Evolutionary conservation across 2,888 invertebrate species (phyloP).

Genomic region (Pasiphila rectangulata): DNA sequence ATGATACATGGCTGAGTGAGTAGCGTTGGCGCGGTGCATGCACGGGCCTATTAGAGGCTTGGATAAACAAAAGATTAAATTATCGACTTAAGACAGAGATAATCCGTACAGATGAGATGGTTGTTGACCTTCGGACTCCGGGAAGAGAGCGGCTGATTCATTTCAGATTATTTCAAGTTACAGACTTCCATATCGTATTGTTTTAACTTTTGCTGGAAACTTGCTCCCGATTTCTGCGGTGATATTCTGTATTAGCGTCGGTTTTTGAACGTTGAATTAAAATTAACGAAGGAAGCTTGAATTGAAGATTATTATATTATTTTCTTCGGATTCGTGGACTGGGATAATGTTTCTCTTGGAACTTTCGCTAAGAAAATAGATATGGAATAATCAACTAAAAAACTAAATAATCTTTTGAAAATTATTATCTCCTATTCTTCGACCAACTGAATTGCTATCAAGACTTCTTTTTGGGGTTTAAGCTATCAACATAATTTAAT

Average conservation of each 20-base stretch:
- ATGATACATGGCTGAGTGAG: slow-evolving; percentile 72
- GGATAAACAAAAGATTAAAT: slow-evolving; percentile 79
- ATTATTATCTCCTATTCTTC: no score
- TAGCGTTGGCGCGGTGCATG: slow-evolving; percentile 62
- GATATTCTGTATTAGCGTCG: not conserved
- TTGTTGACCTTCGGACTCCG: slow-evolving; percentile 70
- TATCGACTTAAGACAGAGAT: slow-evolving; percentile 74
- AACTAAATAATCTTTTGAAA: no score
- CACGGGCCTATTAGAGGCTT: slow-evolving; percentile 74
- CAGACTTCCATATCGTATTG: slow-evolving; percentile 30
- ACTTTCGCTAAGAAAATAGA: no score
- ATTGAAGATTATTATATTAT: no score
- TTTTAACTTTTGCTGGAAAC: slow-evolving; percentile 18
- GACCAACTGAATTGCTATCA: no score
- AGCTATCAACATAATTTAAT: no score
- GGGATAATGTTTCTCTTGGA: no score
- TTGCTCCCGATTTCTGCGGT: slow-evolving; percentile 10
- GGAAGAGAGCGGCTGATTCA: slow-evolving; percentile 49
- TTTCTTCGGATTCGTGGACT: no score
- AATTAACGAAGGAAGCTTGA: no score
- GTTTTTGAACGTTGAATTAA: not conserved
- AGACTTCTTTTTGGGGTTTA: no score
- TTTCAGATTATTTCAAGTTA: slow-evolving; percentile 38
- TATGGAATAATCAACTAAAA: no score
- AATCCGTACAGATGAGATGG: slow-evolving; percentile 76